A percentile compares a stretch with the other conserved stretches of the same genome.
phyloP scores from a whole-genome alignment of 2,888 invertebrate species.

The Lingula anatina region DNA sequence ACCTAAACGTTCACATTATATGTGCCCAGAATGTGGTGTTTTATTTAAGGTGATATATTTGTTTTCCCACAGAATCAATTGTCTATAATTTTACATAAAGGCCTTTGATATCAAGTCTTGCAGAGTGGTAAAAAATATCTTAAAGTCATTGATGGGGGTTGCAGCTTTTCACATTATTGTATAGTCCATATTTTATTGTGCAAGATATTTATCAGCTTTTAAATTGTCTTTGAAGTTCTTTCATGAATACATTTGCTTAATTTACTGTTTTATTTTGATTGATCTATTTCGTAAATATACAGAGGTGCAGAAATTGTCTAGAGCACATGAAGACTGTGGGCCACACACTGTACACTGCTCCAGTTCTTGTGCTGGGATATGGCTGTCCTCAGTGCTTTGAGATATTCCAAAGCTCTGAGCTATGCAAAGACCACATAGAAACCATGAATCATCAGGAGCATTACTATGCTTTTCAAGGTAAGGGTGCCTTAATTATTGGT shows the following conservation, averaged over 20 bases:
- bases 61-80: not conserved
- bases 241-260: too few relatives aligned
- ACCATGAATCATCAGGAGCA: conserved; percentile 2
- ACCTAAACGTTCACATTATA: conserved; percentile 10
- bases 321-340: not conserved
- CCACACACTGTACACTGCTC: conserved; percentile 8
- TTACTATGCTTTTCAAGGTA: conserved; percentile 8
- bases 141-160: conserved; percentile 13
- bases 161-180: too few relatives aligned
- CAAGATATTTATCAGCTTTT: too few relatives aligned
- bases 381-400: conserved; percentile 13
- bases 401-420: conserved; percentile 5
- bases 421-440: conserved; percentile 9
- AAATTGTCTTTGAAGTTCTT: too few relatives aligned
- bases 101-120: not conserved
- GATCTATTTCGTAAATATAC: too few relatives aligned
- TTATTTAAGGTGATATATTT: conserved; percentile 15
- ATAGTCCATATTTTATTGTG: too few relatives aligned
- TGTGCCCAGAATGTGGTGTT: conserved; percentile 22
- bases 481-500: not conserved
- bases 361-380: conserved; percentile 11
- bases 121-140: conserved; percentile 6
- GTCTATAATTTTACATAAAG: not conserved
- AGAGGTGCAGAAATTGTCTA: not conserved
- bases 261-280: too few relatives aligned